A percentile compares a stretch with the other conserved stretches of the same genome.
Evolutionary conservation across 2,888 invertebrate species (phyloP).

Genomic region (Nemoura dubitans): DNA sequence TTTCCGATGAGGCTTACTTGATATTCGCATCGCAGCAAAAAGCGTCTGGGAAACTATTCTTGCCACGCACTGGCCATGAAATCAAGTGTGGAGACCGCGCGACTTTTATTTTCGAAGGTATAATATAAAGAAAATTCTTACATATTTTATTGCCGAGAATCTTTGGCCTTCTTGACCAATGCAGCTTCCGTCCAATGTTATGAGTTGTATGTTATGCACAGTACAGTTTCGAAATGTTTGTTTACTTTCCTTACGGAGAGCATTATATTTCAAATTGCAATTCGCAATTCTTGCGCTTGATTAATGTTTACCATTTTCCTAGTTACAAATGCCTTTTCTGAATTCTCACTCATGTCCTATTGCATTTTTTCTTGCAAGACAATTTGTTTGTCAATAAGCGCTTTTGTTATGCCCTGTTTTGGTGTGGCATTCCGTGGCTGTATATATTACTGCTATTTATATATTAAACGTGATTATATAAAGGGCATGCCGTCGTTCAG

Average conservation of each 20-base stretch:
- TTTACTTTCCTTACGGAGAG: neutral
- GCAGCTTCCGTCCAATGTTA: neutral
- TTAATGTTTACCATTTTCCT: neutral
- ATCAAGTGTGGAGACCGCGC: neutral
- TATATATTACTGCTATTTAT: too few species aligned
- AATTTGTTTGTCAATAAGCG: too few species aligned
- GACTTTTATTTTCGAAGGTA: too few species aligned
- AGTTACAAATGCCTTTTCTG: neutral
- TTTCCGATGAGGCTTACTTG: neutral
- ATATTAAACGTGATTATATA: too few species aligned
- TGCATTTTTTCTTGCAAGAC: neutral
- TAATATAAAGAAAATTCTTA: neutral
- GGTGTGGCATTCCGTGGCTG: too few species aligned
- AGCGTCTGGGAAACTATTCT: neutral
- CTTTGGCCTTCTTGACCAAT: neutral
- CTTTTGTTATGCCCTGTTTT: too few species aligned
- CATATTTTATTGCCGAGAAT: neutral
- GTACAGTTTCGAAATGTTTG: neutral
- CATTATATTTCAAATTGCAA: neutral
- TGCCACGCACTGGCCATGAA: neutral
- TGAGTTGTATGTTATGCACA: neutral
- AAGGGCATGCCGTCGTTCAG: too few species aligned
- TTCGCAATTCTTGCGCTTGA: neutral
- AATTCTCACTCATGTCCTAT: neutral
- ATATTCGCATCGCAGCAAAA: neutral